Evolutionary conservation across 2,113 vertebrate genomes (phyloP), one percentile per base, ranked within the genome.

Genomic region (Erythrolamprus reginae): DNA sequence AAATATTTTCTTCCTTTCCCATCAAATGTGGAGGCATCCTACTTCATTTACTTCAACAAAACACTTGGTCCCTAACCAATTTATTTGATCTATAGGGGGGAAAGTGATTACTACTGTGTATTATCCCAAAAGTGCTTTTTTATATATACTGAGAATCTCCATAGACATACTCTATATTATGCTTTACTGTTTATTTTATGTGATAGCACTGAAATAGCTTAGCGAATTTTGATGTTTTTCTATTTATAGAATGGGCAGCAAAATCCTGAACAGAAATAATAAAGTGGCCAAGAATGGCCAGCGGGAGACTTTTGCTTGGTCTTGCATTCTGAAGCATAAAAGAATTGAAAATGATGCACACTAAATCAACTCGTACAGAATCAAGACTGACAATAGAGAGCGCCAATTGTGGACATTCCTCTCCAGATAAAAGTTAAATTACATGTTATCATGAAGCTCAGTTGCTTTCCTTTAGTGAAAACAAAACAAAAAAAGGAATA

Each of bases 131-230:
- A 26, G 24, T 58, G 56, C 9, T 58, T 58, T 26, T 58, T 10
- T 26, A 10, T 10, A 10, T 10, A 17, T 1, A 10, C 55, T 58
- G 56, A 58, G 24, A 58, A 58, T 58, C 56, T 58, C 56, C 24
- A 58, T 26, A 58, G 56, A 26, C 56, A 58, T 10, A 91, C 23
- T 65, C 90, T 88, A 82, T 94, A 6, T 91, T 88, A 82, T 94
- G 7, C 91, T 96, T 96, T 93, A 85, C 94, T 91, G 93, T 94
- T 96, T 94, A 94, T 93, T 94, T 91, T 90, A 89, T 89, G 91
- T 94, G 93, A 95, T 93, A 93, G 89, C 3, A 89, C 95, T 92
- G 93, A 95, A 96, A 91, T 21, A 58, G 92, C 93, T 94, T 92
- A 92, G 93, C 88, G 82, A 89, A 93, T 90, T 94, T 92, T 48